phyloP scores from a whole-genome alignment of 2,797 vertebrate species.

The Myotis vivesi region DNA sequence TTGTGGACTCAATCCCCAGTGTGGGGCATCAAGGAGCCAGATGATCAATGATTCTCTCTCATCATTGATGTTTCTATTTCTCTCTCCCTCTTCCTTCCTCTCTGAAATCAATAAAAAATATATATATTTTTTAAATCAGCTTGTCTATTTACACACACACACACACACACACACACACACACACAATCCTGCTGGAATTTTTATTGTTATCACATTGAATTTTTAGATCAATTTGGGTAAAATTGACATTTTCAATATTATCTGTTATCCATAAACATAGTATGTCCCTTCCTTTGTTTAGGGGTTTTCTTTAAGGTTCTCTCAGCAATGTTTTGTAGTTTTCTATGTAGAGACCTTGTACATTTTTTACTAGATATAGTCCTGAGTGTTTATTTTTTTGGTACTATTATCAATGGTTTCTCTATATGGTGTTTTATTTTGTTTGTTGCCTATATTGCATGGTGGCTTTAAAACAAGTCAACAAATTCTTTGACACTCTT shows the following conservation, averaged over 20 bases:
- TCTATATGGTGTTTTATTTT: neutral
- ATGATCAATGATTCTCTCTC: no score
- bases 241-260: neutral
- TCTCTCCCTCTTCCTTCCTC: no score
- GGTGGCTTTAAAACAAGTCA: neutral
- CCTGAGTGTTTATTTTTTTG: neutral
- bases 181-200: neutral
- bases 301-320: neutral
- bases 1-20: no score
- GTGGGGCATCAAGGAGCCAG: no score
- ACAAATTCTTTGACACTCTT: neutral
- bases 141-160: neutral
- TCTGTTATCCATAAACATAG: slow-evolving; percentile 74
- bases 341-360: neutral
- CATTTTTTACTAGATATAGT: neutral
- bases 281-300: slow-evolving; percentile 52
- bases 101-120: no score
- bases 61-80: no score
- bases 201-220: neutral
- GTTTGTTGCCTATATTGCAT: neutral
- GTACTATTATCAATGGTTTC: neutral
- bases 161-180: neutral
- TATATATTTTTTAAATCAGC: neutral
- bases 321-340: neutral
- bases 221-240: neutral